Evolutionary conservation across 2,797 vertebrate species (phyloP).

Genomic region (Scarus forsteni): DNA sequence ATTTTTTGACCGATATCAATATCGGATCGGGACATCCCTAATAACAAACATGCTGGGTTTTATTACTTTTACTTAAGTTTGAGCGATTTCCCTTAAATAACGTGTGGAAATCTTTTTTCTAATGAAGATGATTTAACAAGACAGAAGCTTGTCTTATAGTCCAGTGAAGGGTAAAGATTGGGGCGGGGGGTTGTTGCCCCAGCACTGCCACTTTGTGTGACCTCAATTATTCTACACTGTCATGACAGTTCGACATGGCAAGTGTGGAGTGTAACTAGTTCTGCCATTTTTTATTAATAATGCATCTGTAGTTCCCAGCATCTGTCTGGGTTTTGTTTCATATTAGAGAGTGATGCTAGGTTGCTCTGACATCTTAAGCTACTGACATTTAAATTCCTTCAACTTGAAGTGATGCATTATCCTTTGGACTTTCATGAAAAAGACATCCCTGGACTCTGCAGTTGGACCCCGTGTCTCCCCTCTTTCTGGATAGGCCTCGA

Average conservation of each 20-base stretch:
- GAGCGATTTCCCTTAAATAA: neutral
- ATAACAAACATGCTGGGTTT: neutral
- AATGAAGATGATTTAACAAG: conserved; percentile 47
- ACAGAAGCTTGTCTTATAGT: conserved; percentile 38
- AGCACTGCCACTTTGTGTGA: conserved; percentile 49
- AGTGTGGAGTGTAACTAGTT: conserved; percentile 56
- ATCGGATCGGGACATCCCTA: too few species aligned
- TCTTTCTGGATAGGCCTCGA: conserved; percentile 1
- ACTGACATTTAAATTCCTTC: conserved; percentile 73
- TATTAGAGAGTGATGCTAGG: conserved; percentile 47
- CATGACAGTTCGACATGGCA: conserved; percentile 57
- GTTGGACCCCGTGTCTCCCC: conserved; percentile 4
- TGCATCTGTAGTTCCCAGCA: conserved; percentile 57
- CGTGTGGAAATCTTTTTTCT: conserved; percentile 19
- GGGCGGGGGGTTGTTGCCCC: conserved; percentile 32
- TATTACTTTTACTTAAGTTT: neutral
- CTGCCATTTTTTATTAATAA: conserved; percentile 75
- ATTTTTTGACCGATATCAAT: too few species aligned
- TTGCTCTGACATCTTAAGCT: conserved; percentile 59
- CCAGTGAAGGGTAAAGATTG: conserved; percentile 34
- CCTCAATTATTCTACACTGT: conserved; percentile 70
- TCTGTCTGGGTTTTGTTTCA: conserved; percentile 55
- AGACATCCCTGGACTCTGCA: conserved; percentile 30
- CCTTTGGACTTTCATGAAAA: conserved; percentile 54
- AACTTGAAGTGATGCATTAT: conserved; percentile 61